These are phyloP conservation scores for Nomada hirtipes DNA, from an alignment of 2,888 invertebrate genomes.

Conservation along the genomic window DNA sequence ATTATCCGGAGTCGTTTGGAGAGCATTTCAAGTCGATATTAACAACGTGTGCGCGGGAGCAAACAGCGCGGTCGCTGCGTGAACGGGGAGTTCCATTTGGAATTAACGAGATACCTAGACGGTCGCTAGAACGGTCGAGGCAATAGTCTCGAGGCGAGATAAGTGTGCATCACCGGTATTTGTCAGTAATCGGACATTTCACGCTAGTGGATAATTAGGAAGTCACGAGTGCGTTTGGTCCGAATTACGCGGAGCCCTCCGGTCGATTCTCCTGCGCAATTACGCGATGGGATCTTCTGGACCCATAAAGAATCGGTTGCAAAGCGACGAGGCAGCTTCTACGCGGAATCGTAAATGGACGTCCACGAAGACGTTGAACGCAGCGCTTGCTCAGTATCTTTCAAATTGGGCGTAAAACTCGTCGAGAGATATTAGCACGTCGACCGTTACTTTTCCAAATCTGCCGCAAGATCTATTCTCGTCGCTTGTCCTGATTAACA, in stretches of 20 bases:
- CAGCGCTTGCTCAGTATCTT: too few species aligned
- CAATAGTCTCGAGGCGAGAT: conserved; percentile 8
- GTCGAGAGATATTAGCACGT: too few species aligned
- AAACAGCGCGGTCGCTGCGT: too few species aligned
- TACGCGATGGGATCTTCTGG: conserved; percentile 58
- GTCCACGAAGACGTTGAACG: background rate
- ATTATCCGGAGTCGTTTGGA: background rate
- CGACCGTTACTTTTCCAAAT: too few species aligned
- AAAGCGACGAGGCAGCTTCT: conserved; percentile 18
- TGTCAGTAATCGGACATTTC: conserved; percentile 46
- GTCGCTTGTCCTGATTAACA: too few species aligned
- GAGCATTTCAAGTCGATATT: background rate
- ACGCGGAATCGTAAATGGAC: conserved; percentile 20
- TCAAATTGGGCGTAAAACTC: too few species aligned
- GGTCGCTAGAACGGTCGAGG: background rate
- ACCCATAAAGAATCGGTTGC: conserved; percentile 60
- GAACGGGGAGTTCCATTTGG: background rate
- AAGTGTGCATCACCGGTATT: conserved; percentile 26
- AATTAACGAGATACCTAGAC: background rate
- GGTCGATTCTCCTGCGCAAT: conserved; percentile 43
- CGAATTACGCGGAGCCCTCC: conserved; percentile 41
- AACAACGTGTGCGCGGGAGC: background rate
- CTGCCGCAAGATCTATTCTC: too few species aligned
- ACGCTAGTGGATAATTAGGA: conserved; percentile 53
- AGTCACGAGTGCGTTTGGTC: conserved; percentile 37